Evolutionary conservation across 2,113 vertebrate genomes (phyloP), one percentile per base, ranked within the genome.

Genomic region (Centropus bengalensis): DNA sequence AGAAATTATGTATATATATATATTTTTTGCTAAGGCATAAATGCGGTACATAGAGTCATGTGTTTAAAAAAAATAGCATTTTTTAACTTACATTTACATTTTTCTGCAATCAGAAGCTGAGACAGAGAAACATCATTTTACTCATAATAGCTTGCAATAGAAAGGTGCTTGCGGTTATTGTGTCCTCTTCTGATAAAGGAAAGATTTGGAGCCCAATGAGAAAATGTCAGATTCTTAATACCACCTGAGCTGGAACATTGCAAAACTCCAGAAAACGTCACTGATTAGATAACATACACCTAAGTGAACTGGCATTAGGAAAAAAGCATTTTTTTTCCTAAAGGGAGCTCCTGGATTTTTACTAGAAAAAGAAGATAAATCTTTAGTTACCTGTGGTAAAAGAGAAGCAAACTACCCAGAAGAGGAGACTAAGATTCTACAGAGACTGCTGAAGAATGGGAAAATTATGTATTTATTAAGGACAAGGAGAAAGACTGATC

Each of bases 91-190:
- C 15, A 14, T 59, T 59, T 82, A 63, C 8, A 42, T 47, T 83
- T 59, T 91, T 81, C 55, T 89, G 49, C 24, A 93, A 40, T 4
- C 12, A 73, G 20, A 23, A 82, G n/a, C 18, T 36, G 33, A 89
- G 42, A 73, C 9, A 58, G 22, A 89, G 17, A 55, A 85, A 81
- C 90, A 56, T 12, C 3, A 82, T 58, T 89, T 69, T 66, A 96
- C 59, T 62, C 63, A 80, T 59, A 91, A 51, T 19, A 83, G 27
- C 14, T 45, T 62, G 17, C 55, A 45, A 80, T 23, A 89, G 26
- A 52, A 80, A 88, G 4, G 42, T 80, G 40, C 80, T 88, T 66
- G 33, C 13, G 19, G 12, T 79, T 70, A 55, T 67, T 3, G 47
- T 15, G 45, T 68, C 19, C 32, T 45, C 24, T 82, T 89, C 8